Conservation (phyloP, 1,140 invertebrate species). For the Magallana angulata region DNA sequence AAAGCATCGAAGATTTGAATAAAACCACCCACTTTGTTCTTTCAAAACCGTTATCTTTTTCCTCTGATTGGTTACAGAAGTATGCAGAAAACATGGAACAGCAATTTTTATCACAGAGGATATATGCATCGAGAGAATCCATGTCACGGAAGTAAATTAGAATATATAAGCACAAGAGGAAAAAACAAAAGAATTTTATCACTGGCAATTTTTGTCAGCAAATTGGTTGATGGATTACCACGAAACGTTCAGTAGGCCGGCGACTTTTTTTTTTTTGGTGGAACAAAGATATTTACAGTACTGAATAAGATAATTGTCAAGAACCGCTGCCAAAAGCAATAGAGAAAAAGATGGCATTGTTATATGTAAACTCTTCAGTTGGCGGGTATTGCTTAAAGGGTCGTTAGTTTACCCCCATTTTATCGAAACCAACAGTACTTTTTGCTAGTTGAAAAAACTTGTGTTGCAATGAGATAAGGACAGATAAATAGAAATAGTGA, state of each 20-base stretch:
- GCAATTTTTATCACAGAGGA: constrained; percentile 6
- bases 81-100: constrained; percentile 8
- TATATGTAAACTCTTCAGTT: not conserved
- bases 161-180: no score
- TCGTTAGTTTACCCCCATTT: not conserved
- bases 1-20: not conserved
- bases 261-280: not conserved
- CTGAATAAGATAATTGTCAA: not conserved
- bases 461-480: not conserved
- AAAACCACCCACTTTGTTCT: not conserved
- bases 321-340: not conserved
- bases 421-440: not conserved
- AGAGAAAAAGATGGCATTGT: not conserved
- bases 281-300: not conserved
- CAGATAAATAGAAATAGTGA: not conserved
- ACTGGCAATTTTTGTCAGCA: not conserved
- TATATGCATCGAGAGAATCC: not conserved
- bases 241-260: not conserved
- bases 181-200: no score
- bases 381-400: not conserved
- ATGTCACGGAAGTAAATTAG: not conserved
- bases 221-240: constrained; percentile 1
- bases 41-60: not conserved
- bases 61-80: not conserved
- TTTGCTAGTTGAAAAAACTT: not conserved